phyloP scores from a whole-genome alignment of 1,140 invertebrate species.

The Planococcus citri region DNA sequence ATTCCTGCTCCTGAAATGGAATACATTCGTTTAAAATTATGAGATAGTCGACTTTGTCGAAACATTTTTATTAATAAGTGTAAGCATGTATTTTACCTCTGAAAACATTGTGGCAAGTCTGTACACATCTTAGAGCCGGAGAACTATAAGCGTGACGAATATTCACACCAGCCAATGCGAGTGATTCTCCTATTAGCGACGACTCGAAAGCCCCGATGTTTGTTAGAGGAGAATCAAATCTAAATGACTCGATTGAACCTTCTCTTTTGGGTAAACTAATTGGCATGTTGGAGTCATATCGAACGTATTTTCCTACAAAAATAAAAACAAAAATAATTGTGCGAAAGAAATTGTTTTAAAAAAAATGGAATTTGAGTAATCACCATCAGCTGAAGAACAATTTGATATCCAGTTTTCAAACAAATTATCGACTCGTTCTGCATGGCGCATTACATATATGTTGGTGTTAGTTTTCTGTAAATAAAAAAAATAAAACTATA shows the following conservation, averaged over 20 bases:
- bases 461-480: background rate
- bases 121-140: slow-evolving; percentile 75
- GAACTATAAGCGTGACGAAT: slow-evolving; percentile 69
- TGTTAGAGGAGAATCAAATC: slow-evolving; percentile 75
- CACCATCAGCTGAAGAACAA: slow-evolving; percentile 29
- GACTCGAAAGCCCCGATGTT: slow-evolving; percentile 63
- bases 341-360: background rate
- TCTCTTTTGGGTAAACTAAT: slow-evolving; percentile 47
- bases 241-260: slow-evolving; percentile 50
- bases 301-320: slow-evolving; percentile 42
- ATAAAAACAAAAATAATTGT: background rate
- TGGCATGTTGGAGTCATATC: slow-evolving; percentile 84
- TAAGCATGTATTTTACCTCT: slow-evolving; percentile 35
- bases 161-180: slow-evolving; percentile 49
- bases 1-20: slow-evolving; percentile 37
- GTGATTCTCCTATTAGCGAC: slow-evolving; percentile 58
- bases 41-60: background rate
- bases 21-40: background rate
- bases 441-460: slow-evolving; percentile 70
- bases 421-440: slow-evolving; percentile 80
- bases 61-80: background rate
- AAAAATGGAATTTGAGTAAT: background rate
- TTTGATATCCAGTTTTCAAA: slow-evolving; percentile 72
- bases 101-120: slow-evolving; percentile 64
- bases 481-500: background rate